Evolutionary conservation across 2,888 invertebrate species (phyloP), one percentile per base, ranked within the genome.

Genomic region (Acrocera orbiculus): DNA sequence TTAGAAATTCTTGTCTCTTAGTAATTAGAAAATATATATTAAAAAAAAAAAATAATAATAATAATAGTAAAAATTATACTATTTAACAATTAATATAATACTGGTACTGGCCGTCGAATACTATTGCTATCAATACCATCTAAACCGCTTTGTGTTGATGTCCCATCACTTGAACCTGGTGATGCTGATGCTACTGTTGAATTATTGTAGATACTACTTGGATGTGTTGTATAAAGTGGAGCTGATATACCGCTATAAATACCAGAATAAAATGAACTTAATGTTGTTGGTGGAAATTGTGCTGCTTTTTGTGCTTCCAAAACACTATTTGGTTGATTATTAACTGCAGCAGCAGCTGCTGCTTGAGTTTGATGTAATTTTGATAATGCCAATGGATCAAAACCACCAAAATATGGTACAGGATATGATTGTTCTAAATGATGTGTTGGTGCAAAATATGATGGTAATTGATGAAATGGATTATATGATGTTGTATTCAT

Each of bases 391-490:
- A 61, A 37, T 2, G 57, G 60, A 44, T 61, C 60, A 31, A 61
- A 61, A 20, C 59, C 56, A 3, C 60, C 54, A 40, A 60, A 60
- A 38, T 61, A 61, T 23, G 60, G 60, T 39, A 60, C 56, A 19
- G 59, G 53, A 37, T 61, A 61, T n/a, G 57, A 52, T 68, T 76
- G 44, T 64, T 71, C 57, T 67, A 69, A 54, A 67, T 70, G 56
- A 69, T 76, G 70, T 30, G 81, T 74, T 16, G 79, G 76, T 30
- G 78, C 77, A 56, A 82, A 82, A 57, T 82, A 82, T 4, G 65
- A 62, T 2, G 77, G 71, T 54, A 80, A 64, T 16, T 73, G 73
- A 53, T 76, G 76, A 38, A 71, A 65, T 32, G 75, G 59, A 30
- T 68, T 68, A 37, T 74, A 73, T 66, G 55, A 43, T 69, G 70